These are phyloP conservation scores for Brachirus orientalis DNA, from an alignment of 2,113 vertebrate species.

Conservation along the genomic window DNA sequence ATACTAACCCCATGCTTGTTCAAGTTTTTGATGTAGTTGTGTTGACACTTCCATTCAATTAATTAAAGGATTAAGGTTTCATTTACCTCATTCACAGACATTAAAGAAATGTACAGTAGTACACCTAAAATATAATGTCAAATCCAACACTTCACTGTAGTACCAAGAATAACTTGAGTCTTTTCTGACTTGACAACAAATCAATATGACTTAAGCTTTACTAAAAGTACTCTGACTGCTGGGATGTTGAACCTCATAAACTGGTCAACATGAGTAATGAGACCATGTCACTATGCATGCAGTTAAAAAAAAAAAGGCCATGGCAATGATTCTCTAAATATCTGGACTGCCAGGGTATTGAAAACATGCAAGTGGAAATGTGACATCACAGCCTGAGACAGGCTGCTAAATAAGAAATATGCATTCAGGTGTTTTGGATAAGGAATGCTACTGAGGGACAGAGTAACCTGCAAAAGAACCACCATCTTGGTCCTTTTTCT, in stretches of 20 bases:
- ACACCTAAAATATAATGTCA: neutral
- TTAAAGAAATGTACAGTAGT: no score
- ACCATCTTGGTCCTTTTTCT: slow-evolving; percentile 67
- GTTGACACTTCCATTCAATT: slow-evolving; percentile 1
- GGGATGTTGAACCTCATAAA: neutral
- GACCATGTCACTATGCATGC: neutral
- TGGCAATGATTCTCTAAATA: neutral
- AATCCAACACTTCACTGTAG: neutral
- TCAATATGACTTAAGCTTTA: no score
- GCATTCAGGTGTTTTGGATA: slow-evolving; percentile 57
- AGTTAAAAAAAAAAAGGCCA: neutral
- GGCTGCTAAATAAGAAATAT: slow-evolving; percentile 48
- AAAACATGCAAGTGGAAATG: slow-evolving; percentile 7
- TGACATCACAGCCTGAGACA: slow-evolving; percentile 21
- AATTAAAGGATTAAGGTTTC: slow-evolving; percentile 1
- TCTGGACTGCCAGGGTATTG: no score
- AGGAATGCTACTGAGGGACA: slow-evolving; percentile 55
- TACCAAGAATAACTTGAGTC: neutral
- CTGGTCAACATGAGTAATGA: neutral
- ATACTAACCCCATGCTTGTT: slow-evolving; percentile 2
- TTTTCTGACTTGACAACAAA: neutral
- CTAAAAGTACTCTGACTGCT: neutral
- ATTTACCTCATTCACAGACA: neutral
- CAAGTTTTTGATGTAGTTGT: slow-evolving; percentile 5
- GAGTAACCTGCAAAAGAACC: slow-evolving; percentile 57